Conservation (phyloP, 2,888 invertebrate genomes). For the Drosophila borealis region DNA sequence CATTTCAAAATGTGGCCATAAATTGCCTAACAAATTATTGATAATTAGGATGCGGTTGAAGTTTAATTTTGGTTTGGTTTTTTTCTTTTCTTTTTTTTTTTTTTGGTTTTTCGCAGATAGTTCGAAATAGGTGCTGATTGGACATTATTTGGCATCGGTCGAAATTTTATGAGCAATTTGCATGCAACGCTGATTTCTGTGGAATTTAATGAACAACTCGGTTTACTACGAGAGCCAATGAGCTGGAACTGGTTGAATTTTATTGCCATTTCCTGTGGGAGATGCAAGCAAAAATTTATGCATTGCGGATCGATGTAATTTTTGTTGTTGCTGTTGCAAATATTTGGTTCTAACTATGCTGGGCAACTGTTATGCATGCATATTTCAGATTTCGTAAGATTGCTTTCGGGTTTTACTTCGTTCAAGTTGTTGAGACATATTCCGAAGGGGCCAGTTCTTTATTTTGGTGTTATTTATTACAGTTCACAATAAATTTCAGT, state of each 20-base stretch:
- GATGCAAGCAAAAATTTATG: background rate
- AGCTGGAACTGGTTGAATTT: background rate
- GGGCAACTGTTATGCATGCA: background rate
- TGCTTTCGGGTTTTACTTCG: too few species aligned
- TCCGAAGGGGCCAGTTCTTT: too few species aligned
- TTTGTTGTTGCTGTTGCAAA: background rate
- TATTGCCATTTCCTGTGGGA: conserved; percentile 3
- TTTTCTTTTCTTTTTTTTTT: background rate
- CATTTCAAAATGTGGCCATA: conserved; percentile 15
- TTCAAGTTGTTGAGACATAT: too few species aligned
- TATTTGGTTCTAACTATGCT: background rate
- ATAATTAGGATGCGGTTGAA: conserved; percentile 44
- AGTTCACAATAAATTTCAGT: too few species aligned
- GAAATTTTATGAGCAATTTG: conserved; percentile 33
- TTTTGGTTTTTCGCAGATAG: too few species aligned
- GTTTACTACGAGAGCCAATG: background rate
- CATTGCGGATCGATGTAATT: background rate
- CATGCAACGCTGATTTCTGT: conserved; percentile 25
- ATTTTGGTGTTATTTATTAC: too few species aligned
- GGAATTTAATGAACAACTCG: conserved; percentile 4
- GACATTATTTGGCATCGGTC: conserved; percentile 3
- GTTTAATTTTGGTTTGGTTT: conserved; percentile 2
- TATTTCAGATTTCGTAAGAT: too few species aligned
- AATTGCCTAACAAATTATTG: conserved; percentile 44
- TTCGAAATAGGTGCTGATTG: background rate